Conservation (phyloP, 2,113 vertebrate species). For the Antennarius striatus region DNA sequence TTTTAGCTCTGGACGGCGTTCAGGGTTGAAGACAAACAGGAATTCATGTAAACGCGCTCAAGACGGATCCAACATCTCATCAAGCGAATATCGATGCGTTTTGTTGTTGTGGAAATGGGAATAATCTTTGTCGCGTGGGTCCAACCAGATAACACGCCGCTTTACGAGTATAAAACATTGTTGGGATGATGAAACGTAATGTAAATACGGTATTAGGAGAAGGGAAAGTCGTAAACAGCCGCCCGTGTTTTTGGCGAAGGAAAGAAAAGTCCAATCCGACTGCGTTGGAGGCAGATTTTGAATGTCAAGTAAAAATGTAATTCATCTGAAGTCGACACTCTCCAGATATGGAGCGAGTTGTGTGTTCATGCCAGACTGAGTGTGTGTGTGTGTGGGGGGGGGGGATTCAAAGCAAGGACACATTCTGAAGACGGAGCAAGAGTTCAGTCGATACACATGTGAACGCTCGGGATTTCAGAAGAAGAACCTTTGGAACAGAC, state of each 20-base stretch:
- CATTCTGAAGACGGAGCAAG: slow-evolving; percentile 17
- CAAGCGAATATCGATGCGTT: slow-evolving; percentile 5
- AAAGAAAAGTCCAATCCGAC: slow-evolving; percentile 21
- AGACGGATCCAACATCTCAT: neutral
- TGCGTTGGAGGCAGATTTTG: slow-evolving; percentile 15
- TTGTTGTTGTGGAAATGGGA: slow-evolving; percentile 27
- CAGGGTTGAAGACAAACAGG: slow-evolving; percentile 32
- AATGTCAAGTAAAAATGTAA: slow-evolving; percentile 38
- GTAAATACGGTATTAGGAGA: slow-evolving; percentile 31
- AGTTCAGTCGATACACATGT: slow-evolving; percentile 19
- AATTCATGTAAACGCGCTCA: slow-evolving; percentile 22
- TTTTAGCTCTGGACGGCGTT: slow-evolving; percentile 21
- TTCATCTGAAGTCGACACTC: slow-evolving; percentile 23
- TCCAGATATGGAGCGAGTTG: slow-evolving; percentile 35
- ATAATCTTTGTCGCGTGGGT: slow-evolving; percentile 25
- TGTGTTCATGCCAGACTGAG: slow-evolving; percentile 10
- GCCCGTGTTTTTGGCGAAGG: slow-evolving; percentile 25
- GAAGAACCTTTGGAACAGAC: neutral
- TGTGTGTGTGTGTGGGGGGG: neutral
- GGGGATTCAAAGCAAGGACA: slow-evolving; percentile 17
- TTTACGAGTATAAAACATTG: slow-evolving; percentile 17
- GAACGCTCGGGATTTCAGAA: neutral
- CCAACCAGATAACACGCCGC: slow-evolving; percentile 22
- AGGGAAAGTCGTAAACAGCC: slow-evolving; percentile 21
- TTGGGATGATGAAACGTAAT: slow-evolving; percentile 11